Percentiles rank a stretch among this genome's conserved stretches.
These are phyloP conservation scores for Hippopotamus amphibius DNA, from an alignment of 2,113 vertebrate species.

Conservation along the genomic window DNA sequence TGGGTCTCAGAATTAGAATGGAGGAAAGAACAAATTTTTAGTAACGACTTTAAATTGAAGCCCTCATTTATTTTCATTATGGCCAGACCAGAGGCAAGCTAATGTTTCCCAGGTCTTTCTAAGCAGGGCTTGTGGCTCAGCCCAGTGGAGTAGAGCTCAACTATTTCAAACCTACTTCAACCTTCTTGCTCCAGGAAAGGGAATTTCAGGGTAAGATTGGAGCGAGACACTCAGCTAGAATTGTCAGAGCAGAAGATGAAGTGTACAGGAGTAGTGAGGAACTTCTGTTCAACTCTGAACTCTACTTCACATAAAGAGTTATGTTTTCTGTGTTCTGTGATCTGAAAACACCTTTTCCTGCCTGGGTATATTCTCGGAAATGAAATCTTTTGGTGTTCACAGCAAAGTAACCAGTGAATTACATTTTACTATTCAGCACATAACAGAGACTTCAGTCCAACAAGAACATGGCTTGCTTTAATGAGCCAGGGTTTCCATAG, in stretches of 20 bases:
- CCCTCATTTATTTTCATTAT: slow-evolving; percentile 89
- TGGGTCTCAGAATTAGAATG: slow-evolving; percentile 85
- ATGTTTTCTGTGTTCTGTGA: not conserved
- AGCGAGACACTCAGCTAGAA: not conserved
- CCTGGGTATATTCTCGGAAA: not conserved
- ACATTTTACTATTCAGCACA: not conserved
- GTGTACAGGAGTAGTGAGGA: fast-evolving
- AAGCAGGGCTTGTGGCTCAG: not conserved
- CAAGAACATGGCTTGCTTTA: not conserved
- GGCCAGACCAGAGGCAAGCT: slow-evolving; percentile 85
- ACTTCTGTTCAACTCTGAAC: not conserved
- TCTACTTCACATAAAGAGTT: not conserved
- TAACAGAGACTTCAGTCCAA: not conserved
- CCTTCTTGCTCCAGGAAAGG: not conserved
- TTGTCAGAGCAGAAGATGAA: not conserved
- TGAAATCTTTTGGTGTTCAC: not conserved
- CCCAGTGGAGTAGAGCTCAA: not conserved
- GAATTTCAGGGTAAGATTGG: not conserved
- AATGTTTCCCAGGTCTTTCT: slow-evolving; percentile 81
- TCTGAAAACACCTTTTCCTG: not conserved
- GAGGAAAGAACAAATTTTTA: slow-evolving; percentile 91
- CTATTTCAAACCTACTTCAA: not conserved
- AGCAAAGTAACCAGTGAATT: not conserved
- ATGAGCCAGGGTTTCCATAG: not conserved
- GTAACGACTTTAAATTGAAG: slow-evolving; percentile 88